Percentiles rank a stretch among this genome's conserved stretches.
Conservation (phyloP, 1,140 invertebrate species). For the Potamilus streckersoni region DNA sequence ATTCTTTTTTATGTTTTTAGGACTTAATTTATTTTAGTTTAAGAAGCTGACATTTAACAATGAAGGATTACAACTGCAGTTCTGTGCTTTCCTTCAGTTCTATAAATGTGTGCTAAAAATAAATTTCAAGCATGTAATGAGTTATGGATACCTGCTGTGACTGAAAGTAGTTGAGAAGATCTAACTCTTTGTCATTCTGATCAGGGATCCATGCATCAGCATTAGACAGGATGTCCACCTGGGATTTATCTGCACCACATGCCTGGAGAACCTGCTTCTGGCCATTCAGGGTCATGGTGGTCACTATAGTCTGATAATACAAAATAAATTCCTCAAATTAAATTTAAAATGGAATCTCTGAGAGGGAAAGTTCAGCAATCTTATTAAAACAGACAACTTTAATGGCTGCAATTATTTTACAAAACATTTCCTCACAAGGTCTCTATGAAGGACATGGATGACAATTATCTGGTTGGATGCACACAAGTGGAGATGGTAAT, state of each 20-base stretch:
- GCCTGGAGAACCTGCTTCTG: conserved; percentile 41
- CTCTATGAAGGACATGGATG: too few relatives aligned
- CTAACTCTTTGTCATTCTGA: conserved; percentile 19
- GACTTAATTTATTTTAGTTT: neutral
- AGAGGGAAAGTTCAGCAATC: too few relatives aligned
- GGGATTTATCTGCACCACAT: conserved; percentile 41
- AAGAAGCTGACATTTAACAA: neutral
- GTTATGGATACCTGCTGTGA: conserved; percentile 41
- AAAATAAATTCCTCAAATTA: neutral
- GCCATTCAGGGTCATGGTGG: conserved; percentile 60
- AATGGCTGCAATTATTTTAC: too few relatives aligned
- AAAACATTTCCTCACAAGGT: too few relatives aligned
- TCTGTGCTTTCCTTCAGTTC: neutral
- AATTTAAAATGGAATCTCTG: too few relatives aligned
- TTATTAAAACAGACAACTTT: too few relatives aligned
- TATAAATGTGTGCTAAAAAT: conserved; percentile 6
- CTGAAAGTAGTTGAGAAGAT: conserved; percentile 37
- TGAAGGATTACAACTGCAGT: neutral
- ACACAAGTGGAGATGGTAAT: too few relatives aligned
- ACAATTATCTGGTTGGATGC: too few relatives aligned
- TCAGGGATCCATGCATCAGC: conserved; percentile 52
- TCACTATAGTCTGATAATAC: conserved; percentile 50
- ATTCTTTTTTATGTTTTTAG: neutral
- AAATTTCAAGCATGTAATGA: neutral
- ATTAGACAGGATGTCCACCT: conserved; percentile 55